A percentile compares a stretch with the other conserved stretches of the same genome.
These are phyloP conservation scores for Andrena minutula DNA, from an alignment of 2,888 invertebrate species.

Conservation along the genomic window DNA sequence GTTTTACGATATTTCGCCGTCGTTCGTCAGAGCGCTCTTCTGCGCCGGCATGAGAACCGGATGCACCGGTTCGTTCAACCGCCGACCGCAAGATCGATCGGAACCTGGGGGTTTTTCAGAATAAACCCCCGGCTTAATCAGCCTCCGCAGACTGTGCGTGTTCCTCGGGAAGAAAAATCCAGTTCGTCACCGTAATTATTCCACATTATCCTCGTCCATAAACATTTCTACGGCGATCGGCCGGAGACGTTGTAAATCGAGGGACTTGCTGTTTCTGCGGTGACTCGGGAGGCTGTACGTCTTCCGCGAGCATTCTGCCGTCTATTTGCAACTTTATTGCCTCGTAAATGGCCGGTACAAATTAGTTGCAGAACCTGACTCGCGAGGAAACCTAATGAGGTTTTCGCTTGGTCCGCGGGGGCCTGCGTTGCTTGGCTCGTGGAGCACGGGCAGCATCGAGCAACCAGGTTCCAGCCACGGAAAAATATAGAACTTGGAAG, in stretches of 20 bases:
- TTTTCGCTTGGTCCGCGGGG: background rate
- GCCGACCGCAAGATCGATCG: conserved; percentile 66
- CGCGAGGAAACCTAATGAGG: conserved; percentile 11
- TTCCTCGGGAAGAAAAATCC: background rate
- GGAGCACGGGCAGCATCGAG: background rate
- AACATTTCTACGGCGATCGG: conserved; percentile 35
- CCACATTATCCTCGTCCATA: conserved; percentile 24
- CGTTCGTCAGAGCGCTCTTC: conserved; percentile 64
- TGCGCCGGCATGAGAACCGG: conserved; percentile 57
- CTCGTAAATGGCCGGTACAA: conserved; percentile 16
- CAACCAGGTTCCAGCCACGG: background rate
- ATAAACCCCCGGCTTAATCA: conserved; percentile 51
- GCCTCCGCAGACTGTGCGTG: background rate
- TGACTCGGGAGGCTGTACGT: conserved; percentile 7
- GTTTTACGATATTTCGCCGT: conserved; percentile 70
- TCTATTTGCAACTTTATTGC: conserved; percentile 35
- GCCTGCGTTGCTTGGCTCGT: background rate
- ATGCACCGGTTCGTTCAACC: conserved; percentile 65
- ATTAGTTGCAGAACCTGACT: conserved; percentile 46
- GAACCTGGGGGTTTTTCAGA: conserved; percentile 24
- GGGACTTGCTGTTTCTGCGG: conserved; percentile 13
- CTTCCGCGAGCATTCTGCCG: conserved; percentile 16
- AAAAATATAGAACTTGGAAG: background rate
- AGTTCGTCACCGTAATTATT: conserved; percentile 31
- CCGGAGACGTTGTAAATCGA: conserved; percentile 29